phyloP scores from a whole-genome alignment of 2,113 vertebrate species.

The Clarias gariepinus region DNA sequence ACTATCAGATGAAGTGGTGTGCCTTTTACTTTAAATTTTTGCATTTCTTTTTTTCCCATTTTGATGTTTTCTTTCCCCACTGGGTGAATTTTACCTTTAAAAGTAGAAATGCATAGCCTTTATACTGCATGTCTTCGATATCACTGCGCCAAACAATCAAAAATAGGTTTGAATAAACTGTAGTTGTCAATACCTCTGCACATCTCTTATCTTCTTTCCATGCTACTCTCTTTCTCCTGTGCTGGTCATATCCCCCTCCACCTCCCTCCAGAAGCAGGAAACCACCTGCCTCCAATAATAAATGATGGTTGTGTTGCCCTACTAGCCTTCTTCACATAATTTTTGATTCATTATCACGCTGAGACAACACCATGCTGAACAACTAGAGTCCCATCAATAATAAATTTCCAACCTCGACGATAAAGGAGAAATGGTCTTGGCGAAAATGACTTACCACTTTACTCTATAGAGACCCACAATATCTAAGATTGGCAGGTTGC shows the following conservation, averaged over 20 bases:
- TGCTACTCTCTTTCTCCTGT: background rate
- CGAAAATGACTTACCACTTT: constrained; percentile 19
- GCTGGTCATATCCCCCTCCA: background rate
- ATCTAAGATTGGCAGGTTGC: constrained; percentile 7
- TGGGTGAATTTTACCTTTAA: background rate
- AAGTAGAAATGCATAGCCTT: background rate
- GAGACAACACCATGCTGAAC: constrained; percentile 19
- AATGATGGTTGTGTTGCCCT: background rate
- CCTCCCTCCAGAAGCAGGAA: constrained; percentile 8
- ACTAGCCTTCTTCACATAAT: constrained; percentile 3
- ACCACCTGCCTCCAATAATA: background rate
- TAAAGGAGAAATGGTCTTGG: background rate
- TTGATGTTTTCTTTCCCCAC: background rate
- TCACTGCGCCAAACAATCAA: background rate
- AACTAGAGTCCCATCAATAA: constrained; percentile 11
- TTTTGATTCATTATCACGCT: background rate
- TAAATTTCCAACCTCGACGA: background rate
- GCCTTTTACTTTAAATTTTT: background rate
- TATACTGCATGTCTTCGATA: too few relatives aligned
- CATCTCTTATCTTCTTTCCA: background rate
- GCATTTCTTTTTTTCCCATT: background rate
- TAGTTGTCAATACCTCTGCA: background rate
- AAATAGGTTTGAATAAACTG: background rate
- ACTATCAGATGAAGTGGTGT: background rate
- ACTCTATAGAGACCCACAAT: constrained; percentile 5